These are phyloP conservation scores for Charanyca ferruginea DNA, from an alignment of 2,888 invertebrate genomes.

Conservation along the genomic window DNA sequence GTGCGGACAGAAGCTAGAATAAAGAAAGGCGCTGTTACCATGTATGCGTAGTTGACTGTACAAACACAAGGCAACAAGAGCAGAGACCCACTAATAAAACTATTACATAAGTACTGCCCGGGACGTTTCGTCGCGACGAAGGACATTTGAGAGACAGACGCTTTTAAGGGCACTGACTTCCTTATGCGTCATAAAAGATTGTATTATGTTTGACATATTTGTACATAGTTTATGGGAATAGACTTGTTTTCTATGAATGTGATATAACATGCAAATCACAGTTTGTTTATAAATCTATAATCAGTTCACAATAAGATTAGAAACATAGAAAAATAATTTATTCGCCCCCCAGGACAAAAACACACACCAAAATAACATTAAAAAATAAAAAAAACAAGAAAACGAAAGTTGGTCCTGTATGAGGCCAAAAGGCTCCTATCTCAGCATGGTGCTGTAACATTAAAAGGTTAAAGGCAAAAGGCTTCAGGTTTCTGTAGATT, in stretches of 20 bases:
- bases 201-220: constrained; percentile 35
- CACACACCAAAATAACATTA: no score
- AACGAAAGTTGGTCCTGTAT: no score
- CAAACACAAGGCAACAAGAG: background rate
- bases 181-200: constrained; percentile 34
- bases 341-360: no score
- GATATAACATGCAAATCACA: background rate
- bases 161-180: constrained; percentile 46
- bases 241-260: background rate
- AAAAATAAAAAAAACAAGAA: no score
- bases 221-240: constrained; percentile 2
- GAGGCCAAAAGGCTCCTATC: no score
- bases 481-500: no score
- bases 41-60: background rate
- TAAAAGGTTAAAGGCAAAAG: no score
- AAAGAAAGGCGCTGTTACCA: background rate
- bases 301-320: no score
- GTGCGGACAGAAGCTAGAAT: no score
- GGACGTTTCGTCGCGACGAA: constrained; percentile 30
- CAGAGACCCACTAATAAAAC: constrained; percentile 10
- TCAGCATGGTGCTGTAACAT: no score
- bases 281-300: constrained; percentile 1
- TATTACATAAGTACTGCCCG: constrained; percentile 20
- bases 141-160: constrained; percentile 26
- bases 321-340: no score